Evolutionary conservation across 2,797 vertebrate species (phyloP), one percentile per base, ranked within the genome.

Genomic region (Pipistrellus pygmaeus): DNA sequence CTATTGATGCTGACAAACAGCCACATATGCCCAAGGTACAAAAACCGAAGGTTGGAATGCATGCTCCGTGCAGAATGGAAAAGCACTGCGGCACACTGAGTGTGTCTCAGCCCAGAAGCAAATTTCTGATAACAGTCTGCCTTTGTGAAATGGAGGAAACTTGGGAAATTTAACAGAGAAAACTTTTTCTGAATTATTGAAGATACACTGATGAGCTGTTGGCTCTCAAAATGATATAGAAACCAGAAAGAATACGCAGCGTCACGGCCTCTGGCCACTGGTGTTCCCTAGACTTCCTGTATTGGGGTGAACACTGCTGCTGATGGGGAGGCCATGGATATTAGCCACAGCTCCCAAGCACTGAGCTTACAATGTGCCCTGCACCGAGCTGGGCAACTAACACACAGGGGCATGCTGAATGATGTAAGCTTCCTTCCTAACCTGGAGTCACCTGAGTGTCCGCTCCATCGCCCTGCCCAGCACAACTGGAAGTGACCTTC

Each of bases 121-220:
- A 96, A 66, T 91, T 93, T 94, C 66, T 23, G 21, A 55, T 8
- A 88, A 89, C 5, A 75, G 27, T 32, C 6, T 53, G 93, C 60
- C 44, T 92, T 87, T 86, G 75, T 93, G 41, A 62, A 53, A 46
- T 80, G 82, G 82, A 97, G 41, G 76, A 57, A 96, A 53, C 46
- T 89, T 57, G 66, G 76, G 17, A 96, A 97, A 72, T 88, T 73
- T 91, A 93, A 95, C n/a, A 95, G 1, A 95, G 82, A 64, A 82
- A 90, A 53, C 8, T 3, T 83, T 80, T 80, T 82, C 8, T 14
- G 25, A 71, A 94, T 55, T 71, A 68, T 0, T 91, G 35, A 93
- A 85, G 32, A 81, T 23, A 1, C 32, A 96, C n/a, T 60, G n/a
- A 80, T 64, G 73, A 64, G 46, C 66, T 71, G 75, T 27, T 85